phyloP scores from a whole-genome alignment of 2,888 invertebrate species.

The Melikaiella ostensackeni region DNA sequence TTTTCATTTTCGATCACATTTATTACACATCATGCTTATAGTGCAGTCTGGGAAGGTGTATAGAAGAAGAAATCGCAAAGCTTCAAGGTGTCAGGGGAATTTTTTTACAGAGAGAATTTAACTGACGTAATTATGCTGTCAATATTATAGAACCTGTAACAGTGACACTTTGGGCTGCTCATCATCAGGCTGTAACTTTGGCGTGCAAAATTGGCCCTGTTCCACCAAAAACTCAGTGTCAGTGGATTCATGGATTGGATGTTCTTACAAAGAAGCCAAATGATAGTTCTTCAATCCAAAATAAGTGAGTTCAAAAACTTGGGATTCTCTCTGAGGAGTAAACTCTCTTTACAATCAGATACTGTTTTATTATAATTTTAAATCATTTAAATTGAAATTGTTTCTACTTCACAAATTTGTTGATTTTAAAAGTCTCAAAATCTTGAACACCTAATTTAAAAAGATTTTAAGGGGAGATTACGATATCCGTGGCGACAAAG shows the following conservation, averaged over 20 bases:
- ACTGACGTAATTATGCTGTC: background rate
- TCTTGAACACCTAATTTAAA: too few relatives aligned
- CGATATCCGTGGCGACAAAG: too few relatives aligned
- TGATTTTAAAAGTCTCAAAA: too few relatives aligned
- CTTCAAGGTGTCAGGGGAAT: slow-evolving; percentile 28
- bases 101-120: background rate
- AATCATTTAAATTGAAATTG: too few relatives aligned
- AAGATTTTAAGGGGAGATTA: too few relatives aligned
- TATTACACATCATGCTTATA: slow-evolving; percentile 37
- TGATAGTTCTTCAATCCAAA: slow-evolving; percentile 53
- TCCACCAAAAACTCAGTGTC: slow-evolving; percentile 64
- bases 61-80: slow-evolving; percentile 25
- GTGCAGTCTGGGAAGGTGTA: slow-evolving; percentile 1
- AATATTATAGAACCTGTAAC: slow-evolving; percentile 71
- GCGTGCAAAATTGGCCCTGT: slow-evolving; percentile 69
- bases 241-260: slow-evolving; percentile 69
- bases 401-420: too few relatives aligned
- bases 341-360: too few relatives aligned
- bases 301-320: slow-evolving; percentile 54
- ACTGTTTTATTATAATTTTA: too few relatives aligned
- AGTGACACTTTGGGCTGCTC: slow-evolving; percentile 70
- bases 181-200: slow-evolving; percentile 71
- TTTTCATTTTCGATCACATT: slow-evolving; percentile 12
- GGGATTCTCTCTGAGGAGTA: too few relatives aligned
- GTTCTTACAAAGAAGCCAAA: slow-evolving; percentile 61